Evolutionary conservation across 2,888 invertebrate genomes (phyloP), one percentile per base, ranked within the genome.

Genomic region (Rotaria macrura): DNA sequence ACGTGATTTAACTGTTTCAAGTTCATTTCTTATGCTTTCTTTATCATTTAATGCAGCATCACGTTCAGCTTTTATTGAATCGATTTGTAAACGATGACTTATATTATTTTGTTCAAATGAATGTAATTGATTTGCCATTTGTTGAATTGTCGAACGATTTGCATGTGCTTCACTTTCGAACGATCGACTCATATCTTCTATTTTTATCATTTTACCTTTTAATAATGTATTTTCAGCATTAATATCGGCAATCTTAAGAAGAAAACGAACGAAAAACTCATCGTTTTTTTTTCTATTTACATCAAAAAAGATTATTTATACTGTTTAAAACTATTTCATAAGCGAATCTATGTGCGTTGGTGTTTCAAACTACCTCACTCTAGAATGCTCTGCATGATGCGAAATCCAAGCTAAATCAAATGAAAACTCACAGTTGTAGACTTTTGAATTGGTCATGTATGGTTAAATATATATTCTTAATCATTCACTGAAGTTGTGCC

Each of bases 81-180:
- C 86, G n/a, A 65, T 54, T 54, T 79, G 84, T 34, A 86, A 49
- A 83, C 47, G 79, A 85, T 65, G 49, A 55, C 57, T 65, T 7
- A 83, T n/a, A 20, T 47, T 47, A 55, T 86, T 54, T 25, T 84
- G 74, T 38, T 86, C 86, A 57, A 74, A 74, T n/a, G 72, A 84
- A 23, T 84, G 52, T 34, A 86, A 83, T 86, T 84, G 84, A 52
- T 86, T 84, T 40, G 90, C 90, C 40, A 91, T 89, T 84, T 91
- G 88, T 89, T 90, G 89, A 84, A 91, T 91, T 43, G 91, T 91
- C 87, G 91, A 90, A 38, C 91, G 88, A 87, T 90, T 90, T 6
- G 90, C 90, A 85, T 90, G 90, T 25, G 88, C 89, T 87, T 91
- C 91, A 17, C 89, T 86, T 86, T 91, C 90, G 7, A 89, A 89